A percentile compares a stretch with the other conserved stretches of the same genome.
phyloP scores from a whole-genome alignment of 2,113 vertebrate genomes.

The Nettapus auritus region DNA sequence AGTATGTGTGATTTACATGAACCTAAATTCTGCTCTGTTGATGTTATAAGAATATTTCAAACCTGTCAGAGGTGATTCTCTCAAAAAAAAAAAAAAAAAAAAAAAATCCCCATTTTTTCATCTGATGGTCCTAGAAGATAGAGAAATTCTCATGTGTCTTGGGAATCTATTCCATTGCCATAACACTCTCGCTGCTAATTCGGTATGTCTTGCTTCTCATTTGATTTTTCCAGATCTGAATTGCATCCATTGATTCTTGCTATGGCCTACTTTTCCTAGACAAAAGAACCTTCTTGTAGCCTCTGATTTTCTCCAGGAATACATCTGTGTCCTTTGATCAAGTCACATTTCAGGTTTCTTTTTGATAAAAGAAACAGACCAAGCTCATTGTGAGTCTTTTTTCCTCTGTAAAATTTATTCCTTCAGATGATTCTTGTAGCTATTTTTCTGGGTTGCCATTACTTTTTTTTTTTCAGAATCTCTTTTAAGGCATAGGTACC shows the following conservation, averaged over 20 bases:
- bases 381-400: neutral
- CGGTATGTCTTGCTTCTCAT: neutral
- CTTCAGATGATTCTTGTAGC: neutral
- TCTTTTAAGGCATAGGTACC: neutral
- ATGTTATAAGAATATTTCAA: neutral
- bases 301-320: neutral
- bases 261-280: neutral
- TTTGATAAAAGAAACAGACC: neutral
- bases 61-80: neutral
- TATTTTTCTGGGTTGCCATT: neutral
- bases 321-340: neutral
- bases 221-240: neutral
- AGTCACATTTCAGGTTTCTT: neutral
- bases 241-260: neutral
- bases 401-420: neutral
- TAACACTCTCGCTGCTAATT: neutral
- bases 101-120: no score
- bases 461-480: neutral
- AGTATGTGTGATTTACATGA: neutral
- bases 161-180: neutral
- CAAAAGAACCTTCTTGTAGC: neutral
- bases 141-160: neutral
- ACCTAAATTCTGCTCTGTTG: neutral
- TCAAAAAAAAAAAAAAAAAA: neutral
- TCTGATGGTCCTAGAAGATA: neutral